phyloP scores from a whole-genome alignment of 2,888 invertebrate species.

The Leucophora obtusa region DNA sequence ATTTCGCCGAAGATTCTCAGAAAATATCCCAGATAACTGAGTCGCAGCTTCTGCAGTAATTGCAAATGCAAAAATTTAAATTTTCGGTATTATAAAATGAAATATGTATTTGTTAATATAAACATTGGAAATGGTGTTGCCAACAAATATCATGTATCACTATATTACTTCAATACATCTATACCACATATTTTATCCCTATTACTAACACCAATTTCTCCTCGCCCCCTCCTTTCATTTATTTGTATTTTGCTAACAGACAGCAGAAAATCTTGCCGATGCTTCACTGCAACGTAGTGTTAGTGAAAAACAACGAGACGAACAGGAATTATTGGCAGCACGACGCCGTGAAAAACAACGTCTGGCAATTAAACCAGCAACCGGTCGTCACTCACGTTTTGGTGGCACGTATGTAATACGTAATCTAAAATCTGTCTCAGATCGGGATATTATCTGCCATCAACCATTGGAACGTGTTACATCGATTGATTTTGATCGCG shows the following conservation, averaged over 20 bases:
- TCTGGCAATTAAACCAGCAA: slow-evolving; percentile 71
- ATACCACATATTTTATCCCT: background rate
- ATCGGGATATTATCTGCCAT: slow-evolving; percentile 92
- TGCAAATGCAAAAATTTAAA: no score
- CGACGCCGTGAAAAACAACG: slow-evolving; percentile 84
- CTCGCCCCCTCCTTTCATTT: background rate
- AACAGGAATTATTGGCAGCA: slow-evolving; percentile 87
- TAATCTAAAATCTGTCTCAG: slow-evolving; percentile 95
- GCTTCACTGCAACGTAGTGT: slow-evolving; percentile 87
- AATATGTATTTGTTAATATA: no score
- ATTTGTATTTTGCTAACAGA: slow-evolving; percentile 72
- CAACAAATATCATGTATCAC: background rate
- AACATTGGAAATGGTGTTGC: background rate
- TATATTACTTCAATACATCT: background rate
- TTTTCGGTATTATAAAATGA: no score
- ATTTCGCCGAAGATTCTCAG: no score
- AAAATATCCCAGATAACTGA: no score
- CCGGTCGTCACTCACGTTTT: slow-evolving; percentile 90
- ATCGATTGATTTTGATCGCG: slow-evolving; percentile 87
- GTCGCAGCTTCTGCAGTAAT: no score
- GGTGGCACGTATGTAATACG: slow-evolving; percentile 95
- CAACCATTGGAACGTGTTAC: slow-evolving; percentile 89
- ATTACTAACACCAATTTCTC: background rate
- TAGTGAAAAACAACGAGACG: slow-evolving; percentile 91
- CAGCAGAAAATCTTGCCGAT: slow-evolving; percentile 86